A percentile compares a stretch with the other conserved stretches of the same genome.
These are phyloP conservation scores for Hemithea aestivaria DNA, from an alignment of 2,888 invertebrate genomes.

Conservation along the genomic window DNA sequence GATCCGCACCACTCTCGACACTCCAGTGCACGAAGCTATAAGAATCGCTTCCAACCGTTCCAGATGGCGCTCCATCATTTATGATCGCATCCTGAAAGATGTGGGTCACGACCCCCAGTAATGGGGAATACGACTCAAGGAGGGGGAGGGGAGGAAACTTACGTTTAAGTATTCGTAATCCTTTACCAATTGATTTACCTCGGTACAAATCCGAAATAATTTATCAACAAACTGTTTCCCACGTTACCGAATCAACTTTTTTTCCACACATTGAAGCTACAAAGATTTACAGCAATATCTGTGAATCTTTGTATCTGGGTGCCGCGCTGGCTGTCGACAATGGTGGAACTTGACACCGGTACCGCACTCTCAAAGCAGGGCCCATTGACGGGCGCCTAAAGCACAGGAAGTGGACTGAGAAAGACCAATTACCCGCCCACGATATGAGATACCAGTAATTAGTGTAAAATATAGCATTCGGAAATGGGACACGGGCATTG, in stretches of 20 bases:
- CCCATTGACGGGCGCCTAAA: slow-evolving; percentile 55
- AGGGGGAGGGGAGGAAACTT: no score
- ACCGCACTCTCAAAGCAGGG: slow-evolving; percentile 47
- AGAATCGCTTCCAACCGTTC: no score
- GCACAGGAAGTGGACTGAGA: slow-evolving; percentile 74
- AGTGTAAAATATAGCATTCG: slow-evolving; percentile 68
- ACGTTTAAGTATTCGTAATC: no score
- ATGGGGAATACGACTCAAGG: no score
- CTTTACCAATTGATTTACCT: no score
- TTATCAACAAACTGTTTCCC: slow-evolving; percentile 17
- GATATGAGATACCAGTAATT: slow-evolving; percentile 74
- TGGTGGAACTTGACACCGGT: slow-evolving; percentile 61
- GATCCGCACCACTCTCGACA: no score
- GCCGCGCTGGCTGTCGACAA: slow-evolving; percentile 57
- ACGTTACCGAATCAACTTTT: slow-evolving; percentile 20
- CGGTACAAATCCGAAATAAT: no score
- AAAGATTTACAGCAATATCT: slow-evolving; percentile 31
- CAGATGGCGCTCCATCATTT: no score
- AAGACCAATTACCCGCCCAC: slow-evolving; percentile 75
- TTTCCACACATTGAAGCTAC: slow-evolving; percentile 31
- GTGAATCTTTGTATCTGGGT: no score
- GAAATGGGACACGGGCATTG: slow-evolving; percentile 42
- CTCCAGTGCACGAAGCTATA: no score
- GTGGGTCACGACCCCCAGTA: no score
- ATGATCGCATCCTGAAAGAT: no score